A percentile compares a stretch with the other conserved stretches of the same genome.
Conservation (phyloP, 2,113 vertebrate species). For the Oceanites oceanicus region DNA sequence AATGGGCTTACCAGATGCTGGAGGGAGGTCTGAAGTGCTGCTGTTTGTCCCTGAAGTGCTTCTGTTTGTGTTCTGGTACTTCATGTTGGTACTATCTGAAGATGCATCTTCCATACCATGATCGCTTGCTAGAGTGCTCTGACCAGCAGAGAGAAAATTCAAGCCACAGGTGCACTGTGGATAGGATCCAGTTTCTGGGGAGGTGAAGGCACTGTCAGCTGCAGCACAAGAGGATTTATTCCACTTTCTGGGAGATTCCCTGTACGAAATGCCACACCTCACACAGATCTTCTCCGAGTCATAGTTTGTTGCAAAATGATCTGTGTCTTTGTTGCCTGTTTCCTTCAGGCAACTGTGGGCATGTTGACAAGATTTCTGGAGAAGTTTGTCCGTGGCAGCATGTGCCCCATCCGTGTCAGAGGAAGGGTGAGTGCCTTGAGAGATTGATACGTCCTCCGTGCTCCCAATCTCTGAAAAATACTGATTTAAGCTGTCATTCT, state of each 20-base stretch:
- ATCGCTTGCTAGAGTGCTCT: background rate
- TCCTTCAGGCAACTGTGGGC: constrained; percentile 36
- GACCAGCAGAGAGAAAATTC: constrained; percentile 65
- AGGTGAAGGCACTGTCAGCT: background rate
- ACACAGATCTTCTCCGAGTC: constrained; percentile 68
- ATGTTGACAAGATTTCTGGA: constrained; percentile 61
- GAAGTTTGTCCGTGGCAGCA: constrained; percentile 13
- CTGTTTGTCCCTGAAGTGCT: constrained; percentile 40
- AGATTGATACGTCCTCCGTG: constrained; percentile 18
- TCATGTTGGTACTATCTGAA: background rate
- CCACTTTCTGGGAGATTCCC: constrained; percentile 37
- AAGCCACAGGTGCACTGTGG: constrained; percentile 73
- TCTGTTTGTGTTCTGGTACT: constrained; percentile 31
- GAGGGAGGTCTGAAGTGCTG: constrained; percentile 62
- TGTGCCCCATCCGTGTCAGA: background rate
- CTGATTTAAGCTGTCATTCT: constrained; percentile 91
- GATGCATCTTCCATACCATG: background rate
- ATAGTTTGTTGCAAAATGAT: constrained; percentile 46
- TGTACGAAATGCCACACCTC: constrained; percentile 37
- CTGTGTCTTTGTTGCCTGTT: background rate
- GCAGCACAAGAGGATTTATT: background rate
- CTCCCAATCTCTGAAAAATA: constrained; percentile 79
- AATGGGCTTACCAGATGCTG: constrained; percentile 76
- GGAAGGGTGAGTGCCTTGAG: background rate
- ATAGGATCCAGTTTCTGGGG: constrained; percentile 58